Conservation (phyloP, 2,113 vertebrate species). For the Mesocricetus auratus region DNA sequence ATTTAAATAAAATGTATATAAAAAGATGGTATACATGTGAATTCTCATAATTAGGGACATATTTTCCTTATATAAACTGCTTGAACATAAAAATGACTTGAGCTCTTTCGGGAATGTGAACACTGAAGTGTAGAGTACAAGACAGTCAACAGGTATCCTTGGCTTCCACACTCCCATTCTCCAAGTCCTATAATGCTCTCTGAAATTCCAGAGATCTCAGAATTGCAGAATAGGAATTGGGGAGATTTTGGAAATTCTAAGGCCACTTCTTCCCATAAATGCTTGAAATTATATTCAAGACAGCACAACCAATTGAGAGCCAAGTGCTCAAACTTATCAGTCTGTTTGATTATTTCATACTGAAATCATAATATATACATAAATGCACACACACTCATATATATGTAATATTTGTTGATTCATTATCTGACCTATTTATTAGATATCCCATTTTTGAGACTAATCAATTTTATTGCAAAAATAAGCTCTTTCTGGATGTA, state of each 20-base stretch:
- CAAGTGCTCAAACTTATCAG: neutral
- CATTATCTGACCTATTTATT: neutral
- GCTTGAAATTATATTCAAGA: neutral
- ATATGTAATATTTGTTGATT: neutral
- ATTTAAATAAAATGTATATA: too few species aligned
- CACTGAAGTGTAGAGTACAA: neutral
- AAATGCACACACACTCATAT: neutral
- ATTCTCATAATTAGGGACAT: neutral
- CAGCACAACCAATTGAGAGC: neutral
- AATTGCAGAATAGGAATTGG: neutral
- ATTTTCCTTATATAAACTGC: neutral
- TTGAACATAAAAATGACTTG: neutral
- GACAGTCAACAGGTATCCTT: too few species aligned
- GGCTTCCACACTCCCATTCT: neutral
- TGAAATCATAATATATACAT: neutral
- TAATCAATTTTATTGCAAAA: neutral
- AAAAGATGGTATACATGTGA: neutral
- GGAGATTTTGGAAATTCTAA: neutral
- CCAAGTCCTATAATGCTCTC: neutral
- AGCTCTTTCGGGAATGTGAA: neutral
- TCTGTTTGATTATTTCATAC: neutral
- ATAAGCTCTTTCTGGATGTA: neutral
- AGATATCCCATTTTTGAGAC: neutral
- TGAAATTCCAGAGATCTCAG: neutral
- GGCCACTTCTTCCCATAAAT: neutral